Base-by-base conservation (phyloP, 2,888 invertebrate genomes). In the Eremobia ochroleuca region DNA sequence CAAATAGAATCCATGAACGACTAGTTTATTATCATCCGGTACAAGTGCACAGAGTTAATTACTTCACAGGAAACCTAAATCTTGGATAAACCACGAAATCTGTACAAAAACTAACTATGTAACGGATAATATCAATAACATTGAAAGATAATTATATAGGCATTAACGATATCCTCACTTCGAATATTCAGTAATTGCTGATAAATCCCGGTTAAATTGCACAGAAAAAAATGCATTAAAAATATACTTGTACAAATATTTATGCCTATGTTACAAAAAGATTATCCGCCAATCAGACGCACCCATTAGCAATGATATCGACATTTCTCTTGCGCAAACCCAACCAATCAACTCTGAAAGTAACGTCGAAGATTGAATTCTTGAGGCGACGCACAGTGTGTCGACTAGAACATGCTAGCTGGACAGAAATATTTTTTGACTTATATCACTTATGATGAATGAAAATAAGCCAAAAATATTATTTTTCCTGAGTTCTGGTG, bases 301-400 rank as follows among this genome's bases (percentile, higher is more conserved):
- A 25, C 40, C 64, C 18, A 76, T 78, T 74, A 72, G 65, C 37
- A 74, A 71, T 73, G 70, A 62, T 59, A 76, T 79, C 74, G 58
- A 73, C 76, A 83, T 87, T 84, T 78, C 80, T 82, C 82, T 84
- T 74, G 69, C 52, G 68, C 81, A 82, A 85, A 85, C 91, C 78
- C 88, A 89, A 87, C 82, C 83, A 87, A 86, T 86, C 85, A 77
- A 77, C 76, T 76, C 78, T 84, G 91, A 90, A 90, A 90, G 88
- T 83, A 86, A 87, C 90, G 80, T 86, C 69, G 73, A 74, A 75
- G 82, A 88, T 90, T 86, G 87, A 88, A 88, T 90, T 91, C 90
- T 85, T 84, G 88, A 87, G 81, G 74, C n/a, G n/a, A n/a, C n/a
- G n/a, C n/a, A n/a, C n/a, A n/a, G n/a, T n/a, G n/a, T n/a, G n/a